A percentile compares a stretch with the other conserved stretches of the same genome.
Evolutionary conservation across 2,113 vertebrate species (phyloP).

Genomic region (Oncorhynchus kisutch): DNA sequence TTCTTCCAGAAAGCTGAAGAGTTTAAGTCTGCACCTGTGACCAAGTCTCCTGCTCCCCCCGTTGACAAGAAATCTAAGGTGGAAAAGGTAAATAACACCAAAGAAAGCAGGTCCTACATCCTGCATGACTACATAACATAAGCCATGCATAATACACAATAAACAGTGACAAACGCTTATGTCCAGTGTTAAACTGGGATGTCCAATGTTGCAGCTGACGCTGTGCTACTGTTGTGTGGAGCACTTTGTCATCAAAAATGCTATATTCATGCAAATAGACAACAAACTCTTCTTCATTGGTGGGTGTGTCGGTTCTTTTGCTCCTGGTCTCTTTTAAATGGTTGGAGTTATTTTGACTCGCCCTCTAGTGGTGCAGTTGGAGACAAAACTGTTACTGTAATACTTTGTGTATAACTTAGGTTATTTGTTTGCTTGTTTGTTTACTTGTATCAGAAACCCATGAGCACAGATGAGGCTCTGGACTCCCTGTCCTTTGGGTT

Average conservation of each 20-base stretch:
- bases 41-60: too few species aligned
- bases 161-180: too few species aligned
- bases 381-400: neutral
- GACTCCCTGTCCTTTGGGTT: conserved; percentile 70
- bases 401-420: neutral
- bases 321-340: neutral
- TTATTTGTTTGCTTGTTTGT: conserved; percentile 17
- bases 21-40: too few species aligned
- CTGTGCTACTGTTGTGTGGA: too few species aligned
- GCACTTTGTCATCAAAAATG: too few species aligned
- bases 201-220: too few species aligned
- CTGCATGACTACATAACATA: neutral
- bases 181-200: too few species aligned
- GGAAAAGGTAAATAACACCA: neutral
- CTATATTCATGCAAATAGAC: too few species aligned
- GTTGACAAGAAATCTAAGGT: too few species aligned
- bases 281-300: neutral
- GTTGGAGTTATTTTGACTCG: neutral
- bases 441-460: conserved; percentile 52
- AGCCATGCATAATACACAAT: too few species aligned
- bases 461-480: conserved; percentile 68
- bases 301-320: neutral
- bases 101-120: neutral
- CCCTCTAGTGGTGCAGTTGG: neutral
- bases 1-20: too few species aligned